A percentile compares a stretch with the other conserved stretches of the same genome.
These are phyloP conservation scores for Pantherophis alleghaniensis DNA, from an alignment of 2,797 vertebrate species.

Conservation along the genomic window DNA sequence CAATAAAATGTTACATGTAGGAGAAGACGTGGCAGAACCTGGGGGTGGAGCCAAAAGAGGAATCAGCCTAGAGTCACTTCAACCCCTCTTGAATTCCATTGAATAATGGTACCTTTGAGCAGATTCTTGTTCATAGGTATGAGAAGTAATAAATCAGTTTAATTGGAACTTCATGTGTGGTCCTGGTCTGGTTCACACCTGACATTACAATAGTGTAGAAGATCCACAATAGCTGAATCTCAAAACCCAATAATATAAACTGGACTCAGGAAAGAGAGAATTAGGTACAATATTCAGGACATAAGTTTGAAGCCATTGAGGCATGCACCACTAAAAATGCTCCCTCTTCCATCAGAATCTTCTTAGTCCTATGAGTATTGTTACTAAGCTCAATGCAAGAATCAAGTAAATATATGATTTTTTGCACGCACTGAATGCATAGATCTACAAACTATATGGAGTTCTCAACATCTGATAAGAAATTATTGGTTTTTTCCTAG, in stretches of 20 bases:
- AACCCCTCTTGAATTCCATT: background rate
- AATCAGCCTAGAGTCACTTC: background rate
- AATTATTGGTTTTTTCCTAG: background rate
- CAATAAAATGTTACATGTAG: background rate
- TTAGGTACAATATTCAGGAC: background rate
- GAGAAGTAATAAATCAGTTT: background rate
- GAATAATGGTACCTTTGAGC: background rate
- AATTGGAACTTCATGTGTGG: background rate
- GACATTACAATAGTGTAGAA: background rate
- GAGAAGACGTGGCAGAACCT: background rate
- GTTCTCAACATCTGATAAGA: background rate
- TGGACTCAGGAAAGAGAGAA: background rate
- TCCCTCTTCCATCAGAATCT: background rate
- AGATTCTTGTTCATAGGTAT: background rate
- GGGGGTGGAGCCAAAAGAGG: background rate
- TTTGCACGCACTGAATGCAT: too few relatives aligned
- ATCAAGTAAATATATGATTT: background rate
- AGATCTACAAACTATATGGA: too few relatives aligned
- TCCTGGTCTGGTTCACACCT: background rate
- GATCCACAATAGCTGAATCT: background rate
- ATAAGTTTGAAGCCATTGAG: background rate
- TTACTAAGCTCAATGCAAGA: background rate
- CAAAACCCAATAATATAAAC: background rate
- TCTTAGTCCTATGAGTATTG: background rate
- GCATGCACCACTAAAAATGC: background rate